Percentiles rank a stretch among this genome's conserved stretches.
Conservation (phyloP, 2,888 invertebrate genomes). For the Therioaphis trifolii region DNA sequence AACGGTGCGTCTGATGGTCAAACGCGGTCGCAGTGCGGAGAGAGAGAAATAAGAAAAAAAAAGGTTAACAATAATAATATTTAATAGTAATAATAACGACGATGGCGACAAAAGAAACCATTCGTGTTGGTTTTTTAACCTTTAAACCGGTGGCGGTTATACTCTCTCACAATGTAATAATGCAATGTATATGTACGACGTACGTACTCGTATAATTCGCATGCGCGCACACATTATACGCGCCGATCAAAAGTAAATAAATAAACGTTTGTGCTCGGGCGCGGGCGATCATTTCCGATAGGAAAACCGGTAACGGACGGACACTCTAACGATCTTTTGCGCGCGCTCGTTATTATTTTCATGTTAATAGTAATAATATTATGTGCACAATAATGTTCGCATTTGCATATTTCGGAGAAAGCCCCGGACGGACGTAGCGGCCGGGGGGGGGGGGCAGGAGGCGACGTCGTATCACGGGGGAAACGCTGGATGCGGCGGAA, state of each 20-base stretch:
- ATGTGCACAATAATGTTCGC: neutral
- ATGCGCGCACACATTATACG: too few relatives aligned
- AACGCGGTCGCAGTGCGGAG: too few relatives aligned
- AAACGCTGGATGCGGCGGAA: conserved; percentile 11
- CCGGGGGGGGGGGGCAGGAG: too few relatives aligned
- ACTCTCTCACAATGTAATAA: too few relatives aligned
- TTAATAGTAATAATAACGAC: too few relatives aligned
- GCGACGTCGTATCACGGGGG: too few relatives aligned
- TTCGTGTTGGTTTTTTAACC: conserved; percentile 33
- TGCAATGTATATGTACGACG: too few relatives aligned
- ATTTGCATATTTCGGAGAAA: conserved; percentile 35
- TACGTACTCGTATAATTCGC: too few relatives aligned
- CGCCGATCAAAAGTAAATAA: conserved; percentile 1
- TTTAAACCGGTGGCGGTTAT: conserved; percentile 14
- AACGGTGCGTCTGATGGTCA: conserved; percentile 2
- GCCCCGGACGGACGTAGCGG: neutral
- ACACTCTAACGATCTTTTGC: neutral
- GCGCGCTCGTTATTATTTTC: neutral
- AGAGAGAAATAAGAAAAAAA: neutral
- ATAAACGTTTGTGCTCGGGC: conserved; percentile 24
- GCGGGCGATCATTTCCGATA: conserved; percentile 53
- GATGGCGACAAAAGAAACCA: conserved; percentile 22
- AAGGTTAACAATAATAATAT: conserved; percentile 4
- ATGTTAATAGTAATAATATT: too few relatives aligned
- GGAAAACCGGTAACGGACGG: conserved; percentile 43